Conservation (phyloP, 2,797 vertebrate species). For the Sebastes minor region DNA sequence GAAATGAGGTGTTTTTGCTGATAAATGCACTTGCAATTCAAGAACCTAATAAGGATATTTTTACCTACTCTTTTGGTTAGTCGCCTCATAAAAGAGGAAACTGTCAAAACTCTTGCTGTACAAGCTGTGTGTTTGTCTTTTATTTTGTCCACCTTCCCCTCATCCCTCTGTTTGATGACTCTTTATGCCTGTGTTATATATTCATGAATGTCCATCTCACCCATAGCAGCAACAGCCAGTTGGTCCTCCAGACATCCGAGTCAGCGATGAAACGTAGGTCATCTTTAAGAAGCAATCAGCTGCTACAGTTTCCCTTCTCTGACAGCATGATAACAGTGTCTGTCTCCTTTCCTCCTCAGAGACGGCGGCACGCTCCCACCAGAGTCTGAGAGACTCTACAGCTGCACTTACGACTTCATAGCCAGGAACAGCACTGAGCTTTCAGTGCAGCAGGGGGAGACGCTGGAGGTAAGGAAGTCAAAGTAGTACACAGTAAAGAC, state of each 20-base stretch:
- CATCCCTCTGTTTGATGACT: neutral
- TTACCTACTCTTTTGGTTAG: neutral
- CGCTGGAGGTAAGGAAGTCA: slow-evolving; percentile 80
- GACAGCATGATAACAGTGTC: neutral
- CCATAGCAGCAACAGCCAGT: slow-evolving; percentile 17
- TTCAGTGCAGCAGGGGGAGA: slow-evolving; percentile 86
- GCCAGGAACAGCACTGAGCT: slow-evolving; percentile 91
- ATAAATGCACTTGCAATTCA: neutral
- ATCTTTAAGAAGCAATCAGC: neutral
- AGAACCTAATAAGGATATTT: neutral
- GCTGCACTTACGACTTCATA: slow-evolving; percentile 89
- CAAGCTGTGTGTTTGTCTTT: neutral
- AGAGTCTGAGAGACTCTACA: slow-evolving; percentile 66
- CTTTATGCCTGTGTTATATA: neutral
- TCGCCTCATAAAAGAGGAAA: neutral
- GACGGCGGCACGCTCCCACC: slow-evolving; percentile 42
- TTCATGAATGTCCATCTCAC: neutral
- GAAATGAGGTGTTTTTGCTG: neutral
- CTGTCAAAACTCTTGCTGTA: neutral
- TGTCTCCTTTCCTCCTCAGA: slow-evolving; percentile 43
- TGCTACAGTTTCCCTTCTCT: neutral
- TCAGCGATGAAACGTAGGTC: slow-evolving; percentile 62
- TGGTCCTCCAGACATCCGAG: neutral
- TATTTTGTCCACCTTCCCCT: neutral
- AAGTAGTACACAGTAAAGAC: neutral